Conservation (phyloP, 1,140 invertebrate species). For the Anagrus nilaparvatae region DNA sequence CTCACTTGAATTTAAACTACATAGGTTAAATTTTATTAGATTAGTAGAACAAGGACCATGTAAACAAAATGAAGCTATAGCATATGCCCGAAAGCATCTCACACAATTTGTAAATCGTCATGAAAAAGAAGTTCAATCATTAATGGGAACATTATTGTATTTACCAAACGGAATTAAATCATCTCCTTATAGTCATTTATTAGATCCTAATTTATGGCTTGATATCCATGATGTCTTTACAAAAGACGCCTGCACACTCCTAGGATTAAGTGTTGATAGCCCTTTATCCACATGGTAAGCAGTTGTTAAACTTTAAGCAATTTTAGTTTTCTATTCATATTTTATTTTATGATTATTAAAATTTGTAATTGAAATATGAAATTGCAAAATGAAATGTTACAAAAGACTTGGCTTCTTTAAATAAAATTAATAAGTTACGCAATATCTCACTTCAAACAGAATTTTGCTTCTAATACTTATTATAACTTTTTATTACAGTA, state of each 20-base stretch:
- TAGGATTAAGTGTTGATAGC: constrained; percentile 83
- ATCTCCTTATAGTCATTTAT: constrained; percentile 72
- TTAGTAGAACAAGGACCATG: constrained; percentile 57
- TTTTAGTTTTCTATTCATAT: too few relatives aligned
- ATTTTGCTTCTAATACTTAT: too few relatives aligned
- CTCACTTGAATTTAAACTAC: constrained; percentile 78
- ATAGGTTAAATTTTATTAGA: constrained; percentile 62
- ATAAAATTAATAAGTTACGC: too few relatives aligned
- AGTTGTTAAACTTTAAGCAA: too few relatives aligned
- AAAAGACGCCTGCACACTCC: constrained; percentile 80
- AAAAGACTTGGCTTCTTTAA: too few relatives aligned
- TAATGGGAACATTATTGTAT: constrained; percentile 84
- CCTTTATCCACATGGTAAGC: constrained; percentile 59
- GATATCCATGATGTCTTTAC: constrained; percentile 77
- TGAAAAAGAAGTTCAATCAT: constrained; percentile 75
- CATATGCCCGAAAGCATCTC: constrained; percentile 78
- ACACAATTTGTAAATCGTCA: constrained; percentile 71
- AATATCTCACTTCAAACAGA: too few relatives aligned
- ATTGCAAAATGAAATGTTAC: too few relatives aligned
- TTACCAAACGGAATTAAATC: constrained; percentile 66
- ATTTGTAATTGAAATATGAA: too few relatives aligned
- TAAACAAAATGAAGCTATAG: constrained; percentile 66
- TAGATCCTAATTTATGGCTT: constrained; percentile 71
- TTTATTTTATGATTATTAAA: too few relatives aligned
- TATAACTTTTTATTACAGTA: constrained; percentile 48